Base-by-base conservation (phyloP, 2,113 vertebrate species). In the Carlito syrichta region DNA sequence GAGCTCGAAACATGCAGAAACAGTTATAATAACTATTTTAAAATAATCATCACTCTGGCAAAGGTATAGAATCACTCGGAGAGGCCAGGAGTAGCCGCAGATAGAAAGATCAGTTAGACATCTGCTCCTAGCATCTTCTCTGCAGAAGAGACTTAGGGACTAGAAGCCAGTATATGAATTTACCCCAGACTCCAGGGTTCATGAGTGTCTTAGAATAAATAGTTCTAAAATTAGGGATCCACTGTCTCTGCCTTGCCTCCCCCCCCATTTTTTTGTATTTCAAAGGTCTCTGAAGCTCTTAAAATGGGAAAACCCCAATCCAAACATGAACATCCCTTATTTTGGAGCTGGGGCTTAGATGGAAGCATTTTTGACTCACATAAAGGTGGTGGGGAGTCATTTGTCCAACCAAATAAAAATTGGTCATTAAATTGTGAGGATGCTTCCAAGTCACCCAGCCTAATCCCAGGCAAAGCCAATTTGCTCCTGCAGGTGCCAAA, bases 391-490 rank as follows among this genome's bases (percentile, higher is more conserved):
- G 27, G 16, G 25, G 17, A 16, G 74, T 8, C 56, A 2, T 32
- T 85, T 38, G 38, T 71, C n/a, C 58, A 12, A 0, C 8, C 27
- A 32, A 35, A 25, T 27, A 11, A 13, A 50, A 43, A 2, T 17
- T 1, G 17, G 1, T 7, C 0, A 0, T 71, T 19, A 25, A 35
- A 30, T 0, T 0, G 11, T 0, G 60, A 30, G 35, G 71, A 1
- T 4, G 10, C 32, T 20, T 13, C 43, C 40, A 11, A 1, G 4
- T 3, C 3, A 17, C n/a, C 27, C 10, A 10, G 52, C 38, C 32
- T 8, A 3, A 22, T 8, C n/a, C 30, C 6, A 30, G 22, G 60
- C 79, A 86, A 60, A 32, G 81, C 3, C 0, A 6, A 22, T 19
- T 14, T 0, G 23, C 58, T 74, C 35, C 43, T 43, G 7, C 6